Base-by-base conservation (phyloP, 2,888 invertebrate genomes). In the Lamproptera curius region DNA sequence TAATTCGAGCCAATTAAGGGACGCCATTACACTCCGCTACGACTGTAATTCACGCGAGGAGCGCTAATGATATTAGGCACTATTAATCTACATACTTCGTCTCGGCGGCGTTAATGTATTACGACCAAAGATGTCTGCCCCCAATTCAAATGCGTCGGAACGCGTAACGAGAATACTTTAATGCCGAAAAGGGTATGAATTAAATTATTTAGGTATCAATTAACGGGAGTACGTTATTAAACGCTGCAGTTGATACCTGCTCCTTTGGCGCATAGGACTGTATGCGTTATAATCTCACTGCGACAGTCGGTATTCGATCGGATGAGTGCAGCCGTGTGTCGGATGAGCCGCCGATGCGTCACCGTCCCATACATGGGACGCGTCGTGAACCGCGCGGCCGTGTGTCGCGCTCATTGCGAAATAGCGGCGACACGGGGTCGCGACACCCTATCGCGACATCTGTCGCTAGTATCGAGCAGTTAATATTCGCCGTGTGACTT, bases 391-490 rank as follows among this genome's bases (percentile, higher is more conserved):
- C 35, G 36, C 46, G 41, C 50, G 31, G 50, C 40, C 16, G 20
- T 20, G 36, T 38, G 47, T 46, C 43, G 51, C 36, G 51, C 38
- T 34, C 20, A 34, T 45, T 42, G 54, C 46, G 50, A 39, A 49
- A 53, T 51, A 31, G 42, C 40, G 42, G 53, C 53, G 49, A 39
- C 53, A 46, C 44, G 52, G 55, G 58, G 58, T 62, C 59, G 55
- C 57, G 54, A 53, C 57, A 47, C 52, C 52, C 55, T 59, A 57
- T 59, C 61, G 51, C 59, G 59, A 55, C 61, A 70, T 73, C 67
- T 66, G 66, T 70, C 68, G 55, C 55, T 42, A 50, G 63, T 54
- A 69, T 68, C 56, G 60, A 70, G 67, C 63, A 63, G 71, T 76
- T 75, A 71, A 69, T 72, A 73, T 73, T 65, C 70, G 49, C 54